Base-by-base conservation (phyloP, 1,140 invertebrate species). In the Proctacanthus coquilletti region DNA sequence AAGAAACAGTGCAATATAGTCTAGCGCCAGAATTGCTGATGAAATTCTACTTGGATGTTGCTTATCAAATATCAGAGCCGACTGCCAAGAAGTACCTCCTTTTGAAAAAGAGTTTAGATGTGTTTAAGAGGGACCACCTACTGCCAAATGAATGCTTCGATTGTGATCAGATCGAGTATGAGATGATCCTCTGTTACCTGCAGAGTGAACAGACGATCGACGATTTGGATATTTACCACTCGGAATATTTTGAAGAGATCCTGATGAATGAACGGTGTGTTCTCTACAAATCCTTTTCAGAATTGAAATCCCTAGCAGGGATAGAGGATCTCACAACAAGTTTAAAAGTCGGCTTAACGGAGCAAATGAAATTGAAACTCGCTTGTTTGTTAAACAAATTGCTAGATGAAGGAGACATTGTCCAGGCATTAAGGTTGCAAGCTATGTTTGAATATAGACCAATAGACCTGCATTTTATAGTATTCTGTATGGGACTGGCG, bases 401-500 rank as follows among this genome's bases (percentile, higher is more conserved):
- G 4, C 43, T 66, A 17, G 59, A 65, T 32, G 34, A 45, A 20
- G 56, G 55, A 3, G 58, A 63, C 34, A 55, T 65, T 40, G 52
- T 57, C 14, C 53, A 64, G 39, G 65, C 64, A 3, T 42, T 68
- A 23, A 58, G 61, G 20, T 34, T 69, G 20, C 59, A 65, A 37
- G 61, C 55, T 34, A 56, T 69, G 18, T 70, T 69, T 36, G 49
- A 54, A 18, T 56, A 56, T 36, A 52, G 53, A 3, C 55, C 55
- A 13, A 45, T 52, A 11, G 62, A 69, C 41, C 44, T 69, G 35
- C 52, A 62, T 11, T 63, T 67, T 36, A 48, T 70, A 29, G 61
- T 65, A 13, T 56, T 65, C 18, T 66, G 62, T 31, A 60, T 64
- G 49, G 56, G 53, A 8, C 41, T 70, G 37, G 66, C 66, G 9